These are phyloP conservation scores for Pteropus rufus DNA, from an alignment of 2,797 vertebrate genomes.

Conservation along the genomic window DNA sequence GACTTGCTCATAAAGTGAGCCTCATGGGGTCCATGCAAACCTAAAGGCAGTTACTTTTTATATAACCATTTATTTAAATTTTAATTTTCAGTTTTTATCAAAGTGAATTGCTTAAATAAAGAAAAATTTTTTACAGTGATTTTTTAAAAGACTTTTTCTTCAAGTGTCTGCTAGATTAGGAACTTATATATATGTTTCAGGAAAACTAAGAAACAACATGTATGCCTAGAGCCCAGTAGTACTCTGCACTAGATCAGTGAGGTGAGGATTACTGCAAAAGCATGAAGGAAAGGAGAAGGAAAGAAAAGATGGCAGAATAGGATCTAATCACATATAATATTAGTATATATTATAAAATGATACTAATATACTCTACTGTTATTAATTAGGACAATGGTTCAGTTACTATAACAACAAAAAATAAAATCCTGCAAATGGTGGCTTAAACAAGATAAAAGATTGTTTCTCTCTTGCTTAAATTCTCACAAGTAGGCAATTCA, in stretches of 20 bases:
- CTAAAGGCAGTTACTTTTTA: neutral
- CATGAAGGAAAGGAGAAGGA: neutral
- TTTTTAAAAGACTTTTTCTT: neutral
- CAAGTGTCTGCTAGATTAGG: neutral
- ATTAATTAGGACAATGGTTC: neutral
- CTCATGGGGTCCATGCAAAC: neutral
- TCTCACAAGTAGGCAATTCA: neutral
- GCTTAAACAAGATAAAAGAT: neutral
- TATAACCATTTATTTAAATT: neutral
- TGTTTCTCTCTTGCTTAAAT: neutral
- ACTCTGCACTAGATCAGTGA: neutral
- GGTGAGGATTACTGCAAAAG: neutral
- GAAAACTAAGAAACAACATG: neutral
- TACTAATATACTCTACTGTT: neutral
- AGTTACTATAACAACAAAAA: neutral
- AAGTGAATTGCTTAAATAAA: neutral
- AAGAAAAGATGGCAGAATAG: neutral
- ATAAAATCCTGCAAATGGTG: neutral
- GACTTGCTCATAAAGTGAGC: neutral
- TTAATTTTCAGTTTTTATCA: neutral
- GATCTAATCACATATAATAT: neutral
- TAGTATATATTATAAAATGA: neutral
- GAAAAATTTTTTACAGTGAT: neutral
- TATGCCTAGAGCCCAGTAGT: neutral
- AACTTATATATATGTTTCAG: neutral